Conservation (phyloP, 2,113 vertebrate genomes). For the Albula goreensis region DNA sequence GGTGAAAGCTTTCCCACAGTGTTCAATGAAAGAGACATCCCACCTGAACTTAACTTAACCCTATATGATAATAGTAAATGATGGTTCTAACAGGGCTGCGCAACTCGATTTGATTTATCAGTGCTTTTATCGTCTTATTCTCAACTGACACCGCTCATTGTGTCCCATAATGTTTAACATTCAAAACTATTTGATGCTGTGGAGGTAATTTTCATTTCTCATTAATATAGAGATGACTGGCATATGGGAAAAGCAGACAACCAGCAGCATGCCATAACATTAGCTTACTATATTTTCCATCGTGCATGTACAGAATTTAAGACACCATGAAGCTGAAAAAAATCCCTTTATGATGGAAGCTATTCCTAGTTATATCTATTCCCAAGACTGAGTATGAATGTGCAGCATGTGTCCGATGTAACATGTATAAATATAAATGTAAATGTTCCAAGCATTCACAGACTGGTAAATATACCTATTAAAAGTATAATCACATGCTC, state of each 20-base stretch:
- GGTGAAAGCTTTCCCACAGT: conserved; percentile 1
- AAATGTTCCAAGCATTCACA: neutral
- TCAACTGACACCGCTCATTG: neutral
- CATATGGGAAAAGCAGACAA: neutral
- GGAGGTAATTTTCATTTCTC: neutral
- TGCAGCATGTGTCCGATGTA: neutral
- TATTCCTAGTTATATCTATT: neutral
- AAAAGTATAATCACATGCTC: neutral
- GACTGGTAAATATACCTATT: neutral
- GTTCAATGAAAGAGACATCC: conserved; percentile 15
- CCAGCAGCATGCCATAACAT: neutral
- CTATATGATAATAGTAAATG: neutral
- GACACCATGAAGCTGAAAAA: neutral
- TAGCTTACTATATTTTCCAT: neutral
- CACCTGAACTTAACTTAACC: conserved; percentile 13
- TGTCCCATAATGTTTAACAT: neutral
- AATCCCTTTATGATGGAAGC: neutral
- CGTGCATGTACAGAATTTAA: neutral
- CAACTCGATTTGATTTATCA: neutral
- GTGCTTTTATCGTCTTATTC: neutral
- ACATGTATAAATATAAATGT: neutral
- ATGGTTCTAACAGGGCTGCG: neutral
- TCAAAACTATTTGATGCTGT: neutral
- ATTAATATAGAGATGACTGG: neutral
- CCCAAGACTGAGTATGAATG: neutral